A percentile compares a stretch with the other conserved stretches of the same genome.
Evolutionary conservation across 2,888 invertebrate species (phyloP).

Genomic region (Timandra comae): DNA sequence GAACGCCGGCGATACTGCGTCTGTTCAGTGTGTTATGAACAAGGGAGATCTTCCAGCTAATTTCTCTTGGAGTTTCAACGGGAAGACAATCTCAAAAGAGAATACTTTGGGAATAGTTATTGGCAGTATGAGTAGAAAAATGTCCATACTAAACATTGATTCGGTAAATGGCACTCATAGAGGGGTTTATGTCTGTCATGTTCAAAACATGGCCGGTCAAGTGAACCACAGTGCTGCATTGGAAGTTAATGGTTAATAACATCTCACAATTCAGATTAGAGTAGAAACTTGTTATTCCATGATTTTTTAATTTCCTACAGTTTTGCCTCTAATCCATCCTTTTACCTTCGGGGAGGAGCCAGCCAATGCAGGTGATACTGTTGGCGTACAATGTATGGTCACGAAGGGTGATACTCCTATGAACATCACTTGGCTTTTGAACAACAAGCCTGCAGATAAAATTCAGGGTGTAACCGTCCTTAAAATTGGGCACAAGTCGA

Average conservation of each 20-base stretch:
- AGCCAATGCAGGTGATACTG: conserved; percentile 85
- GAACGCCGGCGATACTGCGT: conserved; percentile 85
- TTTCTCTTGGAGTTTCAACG: conserved; percentile 82
- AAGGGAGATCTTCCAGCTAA: conserved; percentile 89
- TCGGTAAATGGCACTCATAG: conserved; percentile 82
- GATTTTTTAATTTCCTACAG: conserved; percentile 47
- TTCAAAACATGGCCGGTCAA: conserved; percentile 81
- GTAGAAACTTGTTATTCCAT: conserved; percentile 13
- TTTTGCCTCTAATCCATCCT: conserved; percentile 86
- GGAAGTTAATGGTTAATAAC: conserved; percentile 82
- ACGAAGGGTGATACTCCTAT: conserved; percentile 88
- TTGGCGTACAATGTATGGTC: conserved; percentile 85
- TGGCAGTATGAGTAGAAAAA: conserved; percentile 79
- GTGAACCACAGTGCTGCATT: conserved; percentile 81
- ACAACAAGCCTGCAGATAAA: conserved; percentile 76
- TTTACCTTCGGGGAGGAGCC: conserved; percentile 86
- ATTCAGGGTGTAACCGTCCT: conserved; percentile 75
- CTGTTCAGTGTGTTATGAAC: conserved; percentile 83
- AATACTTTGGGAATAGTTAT: conserved; percentile 77
- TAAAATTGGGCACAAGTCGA: conserved; percentile 79
- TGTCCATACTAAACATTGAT: conserved; percentile 82
- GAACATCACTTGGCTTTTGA: conserved; percentile 85
- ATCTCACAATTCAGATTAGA: conserved; percentile 13
- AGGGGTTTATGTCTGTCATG: conserved; percentile 85
- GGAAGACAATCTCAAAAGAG: conserved; percentile 67